These are phyloP conservation scores for Todiramphus chloris DNA, from an alignment of 2,113 vertebrate genomes.

Conservation along the genomic window DNA sequence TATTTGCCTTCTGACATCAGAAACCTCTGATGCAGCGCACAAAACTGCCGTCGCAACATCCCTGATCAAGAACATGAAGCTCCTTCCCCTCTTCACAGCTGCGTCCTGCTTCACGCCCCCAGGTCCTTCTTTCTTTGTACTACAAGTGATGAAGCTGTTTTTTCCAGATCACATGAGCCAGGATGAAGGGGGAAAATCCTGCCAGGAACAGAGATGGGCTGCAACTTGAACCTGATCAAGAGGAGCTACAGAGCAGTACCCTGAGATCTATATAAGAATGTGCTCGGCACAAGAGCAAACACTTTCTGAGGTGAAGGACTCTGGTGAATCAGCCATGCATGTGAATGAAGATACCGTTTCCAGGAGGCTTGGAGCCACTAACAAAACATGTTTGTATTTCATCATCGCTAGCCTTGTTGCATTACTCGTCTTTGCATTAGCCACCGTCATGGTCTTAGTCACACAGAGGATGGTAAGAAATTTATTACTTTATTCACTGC, in stretches of 20 bases:
- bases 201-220: constrained; percentile 75
- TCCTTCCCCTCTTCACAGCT: constrained; percentile 61
- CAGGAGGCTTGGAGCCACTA: constrained; percentile 22
- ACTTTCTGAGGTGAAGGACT: constrained; percentile 53
- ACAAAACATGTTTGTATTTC: constrained; percentile 52
- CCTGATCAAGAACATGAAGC: constrained; percentile 63
- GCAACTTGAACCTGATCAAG: constrained; percentile 49
- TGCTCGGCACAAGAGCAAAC: constrained; percentile 33
- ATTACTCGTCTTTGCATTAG: constrained; percentile 62
- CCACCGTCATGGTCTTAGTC: constrained; percentile 72
- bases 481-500: neutral
- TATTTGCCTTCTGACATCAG: constrained; percentile 63
- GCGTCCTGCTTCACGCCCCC: constrained; percentile 74
- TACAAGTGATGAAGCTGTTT: constrained; percentile 73
- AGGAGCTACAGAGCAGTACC: constrained; percentile 62
- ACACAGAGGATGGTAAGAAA: constrained; percentile 70
- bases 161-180: constrained; percentile 82
- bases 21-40: constrained; percentile 1
- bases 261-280: constrained; percentile 76
- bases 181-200: constrained; percentile 81
- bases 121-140: constrained; percentile 58
- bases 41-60: constrained; percentile 32
- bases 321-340: constrained; percentile 66
- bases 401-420: constrained; percentile 42
- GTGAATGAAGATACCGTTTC: constrained; percentile 4